phyloP scores from a whole-genome alignment of 2,113 vertebrate species.

The Pseudolaguvia tuberculata region DNA sequence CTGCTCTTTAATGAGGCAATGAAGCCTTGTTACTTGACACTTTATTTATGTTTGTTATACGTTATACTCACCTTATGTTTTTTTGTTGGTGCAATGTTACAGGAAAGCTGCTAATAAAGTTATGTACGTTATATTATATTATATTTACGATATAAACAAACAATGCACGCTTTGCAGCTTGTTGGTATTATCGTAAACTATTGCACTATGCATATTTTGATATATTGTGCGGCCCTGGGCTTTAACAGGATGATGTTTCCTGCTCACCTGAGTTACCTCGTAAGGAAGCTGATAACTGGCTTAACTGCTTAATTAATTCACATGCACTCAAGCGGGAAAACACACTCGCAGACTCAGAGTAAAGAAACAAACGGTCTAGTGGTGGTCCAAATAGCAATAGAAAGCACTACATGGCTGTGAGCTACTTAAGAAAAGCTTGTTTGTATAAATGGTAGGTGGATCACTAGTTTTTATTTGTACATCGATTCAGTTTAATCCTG shows the following conservation, averaged over 20 bases:
- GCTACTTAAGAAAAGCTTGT: not conserved
- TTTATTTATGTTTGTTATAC: too few relatives aligned
- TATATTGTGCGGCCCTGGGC: too few relatives aligned
- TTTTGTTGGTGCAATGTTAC: too few relatives aligned
- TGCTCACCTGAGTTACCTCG: not conserved
- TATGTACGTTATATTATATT: too few relatives aligned
- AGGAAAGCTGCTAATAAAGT: too few relatives aligned
- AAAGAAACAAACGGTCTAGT: constrained; percentile 1
- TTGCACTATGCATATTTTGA: too few relatives aligned
- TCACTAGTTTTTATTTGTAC: constrained; percentile 19
- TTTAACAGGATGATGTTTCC: not conserved
- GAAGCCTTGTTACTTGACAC: too few relatives aligned
- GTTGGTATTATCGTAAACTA: too few relatives aligned
- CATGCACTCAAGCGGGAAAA: not conserved
- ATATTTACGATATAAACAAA: too few relatives aligned
- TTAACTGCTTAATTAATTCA: constrained; percentile 21
- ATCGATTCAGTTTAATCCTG: constrained; percentile 14
- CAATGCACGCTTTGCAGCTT: too few relatives aligned
- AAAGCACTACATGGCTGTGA: not conserved
- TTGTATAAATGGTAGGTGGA: not conserved
- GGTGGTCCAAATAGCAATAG: constrained; percentile 1
- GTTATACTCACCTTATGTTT: too few relatives aligned
- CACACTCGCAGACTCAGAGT: not conserved
- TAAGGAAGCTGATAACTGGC: not conserved
- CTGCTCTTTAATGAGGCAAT: too few relatives aligned